These are phyloP conservation scores for Corbicula japonica DNA, from an alignment of 2,888 invertebrate species.

Conservation along the genomic window DNA sequence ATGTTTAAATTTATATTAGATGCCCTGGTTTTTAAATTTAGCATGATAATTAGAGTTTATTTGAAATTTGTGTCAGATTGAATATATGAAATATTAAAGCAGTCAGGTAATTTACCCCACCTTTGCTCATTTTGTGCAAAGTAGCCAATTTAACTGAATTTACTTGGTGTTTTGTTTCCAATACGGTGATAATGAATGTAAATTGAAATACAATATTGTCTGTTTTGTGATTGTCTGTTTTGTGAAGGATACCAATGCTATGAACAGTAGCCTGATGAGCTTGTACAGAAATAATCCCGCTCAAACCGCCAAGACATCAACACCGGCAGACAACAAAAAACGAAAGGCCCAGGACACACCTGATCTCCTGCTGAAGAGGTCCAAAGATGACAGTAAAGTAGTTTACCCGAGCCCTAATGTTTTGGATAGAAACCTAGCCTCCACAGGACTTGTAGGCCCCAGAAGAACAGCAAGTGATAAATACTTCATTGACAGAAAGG, in stretches of 20 bases:
- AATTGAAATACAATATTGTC: no score
- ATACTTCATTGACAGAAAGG: constrained; percentile 62
- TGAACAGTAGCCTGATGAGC: constrained; percentile 82
- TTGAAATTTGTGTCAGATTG: no score
- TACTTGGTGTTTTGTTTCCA: no score
- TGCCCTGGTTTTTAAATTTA: no score
- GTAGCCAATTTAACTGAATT: no score
- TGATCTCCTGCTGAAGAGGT: constrained; percentile 1
- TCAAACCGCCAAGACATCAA: constrained; percentile 12
- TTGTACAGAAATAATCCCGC: constrained; percentile 75
- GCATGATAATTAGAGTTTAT: no score
- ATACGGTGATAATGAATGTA: no score
- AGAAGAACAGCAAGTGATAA: constrained; percentile 29
- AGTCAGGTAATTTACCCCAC: no score
- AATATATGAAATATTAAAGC: no score
- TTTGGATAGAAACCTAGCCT: constrained; percentile 35
- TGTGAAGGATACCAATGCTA: constrained; percentile 82
- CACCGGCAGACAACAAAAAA: constrained; percentile 27
- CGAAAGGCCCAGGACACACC: constrained; percentile 6
- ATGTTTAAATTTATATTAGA: no score
- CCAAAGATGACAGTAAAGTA: constrained; percentile 21
- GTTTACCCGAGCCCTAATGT: constrained; percentile 56
- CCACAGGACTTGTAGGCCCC: constrained; percentile 42
- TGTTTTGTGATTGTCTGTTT: no score
- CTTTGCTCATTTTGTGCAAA: no score